phyloP scores from a whole-genome alignment of 2,888 invertebrate species.

The Spisula subtruncata region DNA sequence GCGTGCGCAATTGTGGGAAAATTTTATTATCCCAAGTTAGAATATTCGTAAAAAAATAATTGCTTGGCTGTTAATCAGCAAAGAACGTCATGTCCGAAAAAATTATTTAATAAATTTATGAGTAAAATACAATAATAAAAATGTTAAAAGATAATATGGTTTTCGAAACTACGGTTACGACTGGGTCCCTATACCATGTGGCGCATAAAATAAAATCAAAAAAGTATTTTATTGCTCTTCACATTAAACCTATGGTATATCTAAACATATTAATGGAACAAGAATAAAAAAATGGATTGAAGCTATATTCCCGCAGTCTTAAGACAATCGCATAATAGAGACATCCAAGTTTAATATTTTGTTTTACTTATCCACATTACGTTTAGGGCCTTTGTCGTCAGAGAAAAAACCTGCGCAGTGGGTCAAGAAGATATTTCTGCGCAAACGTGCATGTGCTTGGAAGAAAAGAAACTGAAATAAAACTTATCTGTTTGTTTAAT shows the following conservation, averaged over 20 bases:
- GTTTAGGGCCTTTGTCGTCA: slow-evolving; percentile 27
- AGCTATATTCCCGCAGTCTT: background rate
- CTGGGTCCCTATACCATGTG: background rate
- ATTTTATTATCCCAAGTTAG: background rate
- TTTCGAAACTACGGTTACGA: slow-evolving; percentile 11
- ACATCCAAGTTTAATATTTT: background rate
- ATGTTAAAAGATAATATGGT: background rate
- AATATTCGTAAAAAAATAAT: slow-evolving; percentile 18
- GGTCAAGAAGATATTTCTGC: slow-evolving; percentile 67
- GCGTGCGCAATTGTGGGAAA: slow-evolving; percentile 62
- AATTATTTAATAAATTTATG: background rate
- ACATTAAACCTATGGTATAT: too few species aligned
- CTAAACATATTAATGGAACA: too few species aligned
- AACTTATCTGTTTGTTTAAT: slow-evolving; percentile 43
- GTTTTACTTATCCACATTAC: slow-evolving; percentile 30
- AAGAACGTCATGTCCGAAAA: background rate
- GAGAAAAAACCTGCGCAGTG: slow-evolving; percentile 63
- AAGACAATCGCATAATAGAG: background rate
- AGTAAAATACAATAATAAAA: background rate
- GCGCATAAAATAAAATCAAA: background rate
- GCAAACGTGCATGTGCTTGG: slow-evolving; percentile 82
- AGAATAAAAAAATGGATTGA: too few species aligned
- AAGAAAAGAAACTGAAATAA: slow-evolving; percentile 65
- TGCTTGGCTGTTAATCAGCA: background rate
- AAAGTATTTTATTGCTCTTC: background rate